Evolutionary conservation across 2,888 invertebrate species (phyloP).

Genomic region (Troides aeacus): DNA sequence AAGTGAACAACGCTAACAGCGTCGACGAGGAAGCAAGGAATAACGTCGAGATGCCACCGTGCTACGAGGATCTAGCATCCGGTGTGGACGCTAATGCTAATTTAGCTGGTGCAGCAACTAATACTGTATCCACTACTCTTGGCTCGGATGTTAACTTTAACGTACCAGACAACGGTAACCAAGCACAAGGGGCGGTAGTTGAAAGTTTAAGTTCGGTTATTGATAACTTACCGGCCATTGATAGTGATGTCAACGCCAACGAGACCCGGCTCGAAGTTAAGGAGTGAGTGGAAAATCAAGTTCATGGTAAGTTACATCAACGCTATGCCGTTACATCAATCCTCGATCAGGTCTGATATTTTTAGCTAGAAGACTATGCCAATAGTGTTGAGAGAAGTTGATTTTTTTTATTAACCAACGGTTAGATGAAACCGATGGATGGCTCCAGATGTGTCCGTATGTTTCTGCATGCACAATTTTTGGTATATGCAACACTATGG

Average conservation of each 20-base stretch:
- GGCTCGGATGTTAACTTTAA: conserved; percentile 17
- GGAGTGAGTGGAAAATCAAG: conserved; percentile 17
- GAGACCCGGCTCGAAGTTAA: conserved; percentile 36
- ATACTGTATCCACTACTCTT: background rate
- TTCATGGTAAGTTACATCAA: background rate
- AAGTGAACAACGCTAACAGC: conserved; percentile 32
- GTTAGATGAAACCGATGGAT: too few relatives aligned
- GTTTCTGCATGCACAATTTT: too few relatives aligned
- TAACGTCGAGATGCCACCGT: conserved; percentile 68
- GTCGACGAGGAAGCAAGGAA: conserved; percentile 56
- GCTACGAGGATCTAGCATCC: conserved; percentile 60
- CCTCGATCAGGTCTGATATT: background rate
- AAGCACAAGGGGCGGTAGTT: conserved; percentile 6
- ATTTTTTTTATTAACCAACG: too few relatives aligned
- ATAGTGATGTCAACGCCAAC: conserved; percentile 67
- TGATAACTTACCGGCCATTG: conserved; percentile 68
- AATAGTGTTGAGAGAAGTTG: too few relatives aligned
- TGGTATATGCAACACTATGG: too few relatives aligned
- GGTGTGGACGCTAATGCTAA: conserved; percentile 36
- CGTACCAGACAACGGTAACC: conserved; percentile 21
- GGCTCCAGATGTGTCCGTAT: too few relatives aligned
- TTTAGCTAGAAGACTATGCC: too few relatives aligned
- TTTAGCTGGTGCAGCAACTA: background rate
- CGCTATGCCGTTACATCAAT: background rate
- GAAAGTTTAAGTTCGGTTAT: conserved; percentile 58